phyloP scores from a whole-genome alignment of 2,113 vertebrate genomes.

The Athene noctua region DNA sequence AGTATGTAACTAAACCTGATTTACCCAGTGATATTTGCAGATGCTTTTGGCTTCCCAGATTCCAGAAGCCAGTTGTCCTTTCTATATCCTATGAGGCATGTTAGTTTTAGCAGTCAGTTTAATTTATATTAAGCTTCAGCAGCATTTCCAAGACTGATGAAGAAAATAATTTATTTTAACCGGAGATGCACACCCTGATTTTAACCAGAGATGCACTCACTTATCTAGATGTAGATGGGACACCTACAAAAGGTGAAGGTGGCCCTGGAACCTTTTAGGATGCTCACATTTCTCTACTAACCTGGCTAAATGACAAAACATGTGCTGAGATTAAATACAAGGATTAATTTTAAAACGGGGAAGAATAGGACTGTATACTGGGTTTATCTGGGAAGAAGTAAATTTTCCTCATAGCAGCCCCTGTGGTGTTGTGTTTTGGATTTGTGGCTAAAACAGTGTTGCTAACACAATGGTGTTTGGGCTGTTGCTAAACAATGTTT shows the following conservation, averaged over 20 bases:
- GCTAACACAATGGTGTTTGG: background rate
- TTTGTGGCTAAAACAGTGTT: background rate
- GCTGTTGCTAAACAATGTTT: background rate
- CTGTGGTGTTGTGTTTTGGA: background rate
- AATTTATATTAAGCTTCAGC: background rate
- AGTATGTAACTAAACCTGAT: constrained; percentile 4
- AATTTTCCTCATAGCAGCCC: background rate
- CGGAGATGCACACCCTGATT: background rate
- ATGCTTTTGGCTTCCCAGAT: background rate
- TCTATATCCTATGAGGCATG: background rate
- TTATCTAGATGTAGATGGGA: background rate
- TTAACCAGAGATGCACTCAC: too few relatives aligned
- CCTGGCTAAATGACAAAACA: background rate
- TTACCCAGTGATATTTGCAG: constrained; percentile 1
- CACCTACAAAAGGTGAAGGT: background rate
- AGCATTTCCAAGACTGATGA: background rate
- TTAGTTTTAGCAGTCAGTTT: background rate
- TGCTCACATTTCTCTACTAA: background rate
- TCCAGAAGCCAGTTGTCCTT: background rate
- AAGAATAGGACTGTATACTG: background rate
- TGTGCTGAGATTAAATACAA: background rate
- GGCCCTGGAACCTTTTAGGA: background rate
- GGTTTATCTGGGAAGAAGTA: background rate
- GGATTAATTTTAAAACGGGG: background rate
- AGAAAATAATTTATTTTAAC: background rate